Evolutionary conservation across 2,888 invertebrate species (phyloP).

Genomic region (Lasioglossum villosulum): DNA sequence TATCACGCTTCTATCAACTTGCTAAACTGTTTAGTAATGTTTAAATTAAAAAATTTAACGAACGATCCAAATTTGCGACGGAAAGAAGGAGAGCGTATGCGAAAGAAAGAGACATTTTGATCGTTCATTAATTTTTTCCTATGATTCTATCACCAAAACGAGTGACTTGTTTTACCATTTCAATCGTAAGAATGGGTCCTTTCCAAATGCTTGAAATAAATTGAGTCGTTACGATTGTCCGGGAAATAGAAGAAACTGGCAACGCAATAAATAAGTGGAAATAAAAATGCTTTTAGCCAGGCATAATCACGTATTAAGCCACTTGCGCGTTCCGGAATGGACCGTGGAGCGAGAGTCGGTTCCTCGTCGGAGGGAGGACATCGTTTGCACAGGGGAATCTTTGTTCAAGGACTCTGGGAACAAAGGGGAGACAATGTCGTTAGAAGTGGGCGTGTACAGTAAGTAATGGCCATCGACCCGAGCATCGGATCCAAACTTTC

Average conservation of each 20-base stretch:
- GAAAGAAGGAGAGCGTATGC: no score
- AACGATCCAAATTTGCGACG: no score
- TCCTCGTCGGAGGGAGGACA: neutral
- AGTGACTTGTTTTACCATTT: no score
- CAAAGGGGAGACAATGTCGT: neutral
- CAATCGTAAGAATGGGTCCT: no score
- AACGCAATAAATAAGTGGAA: neutral
- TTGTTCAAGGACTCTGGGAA: neutral
- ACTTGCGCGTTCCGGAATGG: neutral
- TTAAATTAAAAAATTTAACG: no score
- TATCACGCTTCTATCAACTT: no score
- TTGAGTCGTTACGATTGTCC: neutral
- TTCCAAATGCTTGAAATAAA: neutral
- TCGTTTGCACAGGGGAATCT: neutral
- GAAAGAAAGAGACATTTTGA: no score
- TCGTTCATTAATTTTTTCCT: no score
- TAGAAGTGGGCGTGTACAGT: slow-evolving; percentile 3
- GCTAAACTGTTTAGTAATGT: no score
- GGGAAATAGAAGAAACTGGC: neutral
- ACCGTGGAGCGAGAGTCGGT: neutral
- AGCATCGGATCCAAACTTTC: neutral
- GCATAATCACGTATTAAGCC: neutral
- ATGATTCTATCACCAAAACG: no score
- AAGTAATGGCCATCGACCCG: neutral
- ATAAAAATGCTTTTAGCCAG: neutral